These are phyloP conservation scores for Antheraea yamamai DNA, from an alignment of 2,888 invertebrate species.

Conservation along the genomic window DNA sequence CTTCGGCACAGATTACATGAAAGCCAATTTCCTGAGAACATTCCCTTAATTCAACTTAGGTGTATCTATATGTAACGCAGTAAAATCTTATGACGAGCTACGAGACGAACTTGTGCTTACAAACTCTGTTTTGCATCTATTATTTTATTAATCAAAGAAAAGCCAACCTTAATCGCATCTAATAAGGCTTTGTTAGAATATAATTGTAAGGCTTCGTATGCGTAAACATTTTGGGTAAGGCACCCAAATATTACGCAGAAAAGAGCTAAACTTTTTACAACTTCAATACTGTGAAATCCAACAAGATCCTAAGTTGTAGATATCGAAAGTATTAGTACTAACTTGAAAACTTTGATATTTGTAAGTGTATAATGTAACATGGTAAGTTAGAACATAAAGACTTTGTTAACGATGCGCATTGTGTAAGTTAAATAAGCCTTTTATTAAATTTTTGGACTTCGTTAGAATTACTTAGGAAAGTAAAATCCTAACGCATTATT, in stretches of 20 bases:
- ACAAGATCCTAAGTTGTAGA: constrained; percentile 66
- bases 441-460: not conserved
- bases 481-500: not conserved
- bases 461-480: not conserved
- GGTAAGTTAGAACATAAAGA: constrained; percentile 6
- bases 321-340: constrained; percentile 54
- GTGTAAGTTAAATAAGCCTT: not conserved
- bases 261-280: constrained; percentile 74
- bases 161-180: constrained; percentile 29
- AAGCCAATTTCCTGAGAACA: constrained; percentile 66
- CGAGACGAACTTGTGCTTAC: constrained; percentile 59
- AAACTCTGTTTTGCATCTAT: constrained; percentile 33
- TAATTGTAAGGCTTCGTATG: constrained; percentile 25
- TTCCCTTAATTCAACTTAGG: constrained; percentile 52
- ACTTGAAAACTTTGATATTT: constrained; percentile 42
- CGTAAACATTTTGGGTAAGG: constrained; percentile 40
- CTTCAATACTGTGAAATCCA: constrained; percentile 70
- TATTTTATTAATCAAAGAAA: constrained; percentile 26
- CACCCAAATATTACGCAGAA: constrained; percentile 64
- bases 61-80: constrained; percentile 52
- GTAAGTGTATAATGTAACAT: constrained; percentile 9
- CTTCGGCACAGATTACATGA: constrained; percentile 56
- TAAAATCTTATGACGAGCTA: constrained; percentile 76
- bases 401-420: not conserved
- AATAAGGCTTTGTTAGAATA: constrained; percentile 28